Evolutionary conservation across 2,888 invertebrate genomes (phyloP), one percentile per base, ranked within the genome.

Genomic region (Drosophila cognata): DNA sequence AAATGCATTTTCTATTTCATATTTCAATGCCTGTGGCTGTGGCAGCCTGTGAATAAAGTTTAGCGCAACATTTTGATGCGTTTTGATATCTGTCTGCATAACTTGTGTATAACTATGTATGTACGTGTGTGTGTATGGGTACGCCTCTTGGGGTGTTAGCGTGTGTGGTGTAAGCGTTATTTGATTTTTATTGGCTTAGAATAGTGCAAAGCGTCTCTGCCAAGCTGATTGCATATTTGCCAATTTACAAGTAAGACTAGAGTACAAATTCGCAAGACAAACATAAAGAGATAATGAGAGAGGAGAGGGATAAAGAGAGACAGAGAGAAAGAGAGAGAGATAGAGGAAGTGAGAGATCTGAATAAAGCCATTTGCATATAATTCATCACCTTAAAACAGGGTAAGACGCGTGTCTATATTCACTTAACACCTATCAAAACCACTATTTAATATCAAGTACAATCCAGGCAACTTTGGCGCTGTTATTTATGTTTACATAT

Each of bases 41-140:
- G 84, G 65, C 76, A 74, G 72, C 69, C 72, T 78, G 71, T 78
- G 88, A 73, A 89, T 75, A 82, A 84, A 88, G 89, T 84, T 85
- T 80, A 84, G 82, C 71, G 85, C 75, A 84, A 84, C 85, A 85
- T 80, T 85, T 85, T 87, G 88, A 80, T 85, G 89, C 89, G 75
- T 79, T 86, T 81, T 81, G 74, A 73, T 81, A 71, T 77, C 68
- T 73, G 76, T 59, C 73, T 75, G 57, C 53, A 16, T 10, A 6
- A 43, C 35, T 11, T 56, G 46, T 52, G n/a, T 46, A 25, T 52
- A 16, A 70, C 57, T 46, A 21, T 36, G 36, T 59, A 53, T 56
- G 21, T 38, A 36, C 43, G 21, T 51, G 46, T 51, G 60, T 35
- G 35, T 35, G 35, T n/a, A n/a, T 21, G 8, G 52, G 61, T 18